Evolutionary conservation across 2,113 vertebrate species (phyloP).

Genomic region (Rhabdomys dilectus): DNA sequence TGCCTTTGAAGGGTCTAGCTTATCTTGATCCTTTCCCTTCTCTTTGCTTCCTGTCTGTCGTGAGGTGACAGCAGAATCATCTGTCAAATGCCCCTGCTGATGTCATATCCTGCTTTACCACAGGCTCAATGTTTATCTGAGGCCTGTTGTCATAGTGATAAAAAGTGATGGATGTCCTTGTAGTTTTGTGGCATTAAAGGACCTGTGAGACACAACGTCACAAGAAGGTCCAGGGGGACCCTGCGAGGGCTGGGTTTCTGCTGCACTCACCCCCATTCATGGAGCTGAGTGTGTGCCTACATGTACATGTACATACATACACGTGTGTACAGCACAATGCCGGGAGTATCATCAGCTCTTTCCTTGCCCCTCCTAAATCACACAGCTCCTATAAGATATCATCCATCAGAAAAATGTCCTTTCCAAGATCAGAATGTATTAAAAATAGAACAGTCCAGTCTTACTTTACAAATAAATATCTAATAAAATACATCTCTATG

Average conservation of each 20-base stretch:
- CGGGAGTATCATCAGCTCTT: fast-evolving
- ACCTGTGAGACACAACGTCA: no score
- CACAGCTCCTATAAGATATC: background rate
- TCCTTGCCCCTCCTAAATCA: background rate
- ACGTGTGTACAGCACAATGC: background rate
- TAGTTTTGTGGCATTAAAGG: background rate
- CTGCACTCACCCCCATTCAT: no score
- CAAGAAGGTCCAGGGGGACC: background rate
- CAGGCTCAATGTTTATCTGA: background rate
- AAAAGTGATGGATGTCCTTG: background rate
- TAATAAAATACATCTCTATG: background rate
- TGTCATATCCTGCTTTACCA: no score
- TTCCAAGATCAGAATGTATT: slow-evolving; percentile 26
- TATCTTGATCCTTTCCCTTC: background rate
- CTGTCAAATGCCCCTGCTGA: background rate
- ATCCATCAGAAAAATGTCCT: slow-evolving; percentile 11
- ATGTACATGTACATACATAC: background rate
- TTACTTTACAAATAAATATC: background rate
- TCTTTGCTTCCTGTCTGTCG: background rate
- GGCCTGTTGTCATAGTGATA: background rate
- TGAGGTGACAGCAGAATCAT: background rate
- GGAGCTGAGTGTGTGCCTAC: fast-evolving
- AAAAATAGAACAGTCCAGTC: background rate
- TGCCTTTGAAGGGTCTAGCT: background rate
- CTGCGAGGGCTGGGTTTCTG: background rate